Evolutionary conservation across 1,140 invertebrate species (phyloP).

Genomic region (Eueides isabella): DNA sequence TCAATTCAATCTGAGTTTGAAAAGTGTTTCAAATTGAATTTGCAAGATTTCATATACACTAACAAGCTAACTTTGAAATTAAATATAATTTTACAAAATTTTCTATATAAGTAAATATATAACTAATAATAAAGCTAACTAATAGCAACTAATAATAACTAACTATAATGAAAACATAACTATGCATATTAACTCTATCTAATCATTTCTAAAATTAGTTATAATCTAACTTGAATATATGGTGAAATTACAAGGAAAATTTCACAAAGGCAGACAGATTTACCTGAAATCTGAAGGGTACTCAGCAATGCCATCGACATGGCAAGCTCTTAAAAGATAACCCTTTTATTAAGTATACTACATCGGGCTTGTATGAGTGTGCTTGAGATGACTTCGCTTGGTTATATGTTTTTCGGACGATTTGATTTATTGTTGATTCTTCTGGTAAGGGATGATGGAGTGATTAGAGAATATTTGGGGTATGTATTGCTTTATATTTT

Average conservation of each 20-base stretch:
- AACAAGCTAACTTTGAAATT: too few relatives aligned
- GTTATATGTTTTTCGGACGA: conserved; percentile 41
- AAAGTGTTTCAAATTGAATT: too few relatives aligned
- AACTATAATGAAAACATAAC: background rate
- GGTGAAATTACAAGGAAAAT: conserved; percentile 19
- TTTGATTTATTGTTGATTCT: conserved; percentile 31
- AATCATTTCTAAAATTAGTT: background rate
- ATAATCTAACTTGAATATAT: background rate
- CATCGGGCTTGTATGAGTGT: conserved; percentile 34
- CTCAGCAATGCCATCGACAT: conserved; percentile 36
- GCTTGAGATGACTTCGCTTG: conserved; percentile 34
- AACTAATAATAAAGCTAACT: too few relatives aligned
- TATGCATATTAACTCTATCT: background rate
- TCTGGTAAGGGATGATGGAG: background rate
- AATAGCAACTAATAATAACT: too few relatives aligned
- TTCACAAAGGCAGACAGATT: conserved; percentile 33
- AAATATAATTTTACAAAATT: too few relatives aligned
- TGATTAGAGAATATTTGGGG: background rate
- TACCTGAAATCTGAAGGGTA: conserved; percentile 38
- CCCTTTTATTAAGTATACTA: conserved; percentile 51
- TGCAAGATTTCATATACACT: too few relatives aligned
- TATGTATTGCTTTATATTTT: background rate
- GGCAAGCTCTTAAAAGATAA: conserved; percentile 44
- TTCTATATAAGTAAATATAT: too few relatives aligned
- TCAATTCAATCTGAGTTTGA: too few relatives aligned